Evolutionary conservation across 1,140 invertebrate species (phyloP).

Genomic region (Drosophila parabipectinata): DNA sequence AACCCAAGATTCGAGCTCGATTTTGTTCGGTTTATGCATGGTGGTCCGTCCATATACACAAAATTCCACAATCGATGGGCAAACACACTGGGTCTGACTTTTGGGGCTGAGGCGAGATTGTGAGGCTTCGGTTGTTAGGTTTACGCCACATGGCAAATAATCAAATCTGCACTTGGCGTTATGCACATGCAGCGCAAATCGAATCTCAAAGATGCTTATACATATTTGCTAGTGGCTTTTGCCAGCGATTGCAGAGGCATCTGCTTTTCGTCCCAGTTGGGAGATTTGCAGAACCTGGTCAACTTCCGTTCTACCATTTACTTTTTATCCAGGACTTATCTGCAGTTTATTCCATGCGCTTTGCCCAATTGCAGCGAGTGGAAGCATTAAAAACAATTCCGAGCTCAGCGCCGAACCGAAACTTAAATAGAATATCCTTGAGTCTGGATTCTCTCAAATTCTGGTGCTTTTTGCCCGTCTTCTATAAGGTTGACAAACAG

Average conservation of each 20-base stretch:
- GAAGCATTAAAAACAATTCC: conserved; percentile 28
- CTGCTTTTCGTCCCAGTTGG: neutral
- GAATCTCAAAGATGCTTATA: conserved; percentile 43
- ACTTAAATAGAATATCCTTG: conserved; percentile 30
- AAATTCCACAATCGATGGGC: conserved; percentile 42
- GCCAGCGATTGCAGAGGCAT: conserved; percentile 13
- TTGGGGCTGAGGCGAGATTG: conserved; percentile 18
- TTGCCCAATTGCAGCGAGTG: conserved; percentile 6
- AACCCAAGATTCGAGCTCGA: conserved; percentile 12
- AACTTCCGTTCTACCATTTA: neutral
- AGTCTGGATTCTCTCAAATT: conserved; percentile 11
- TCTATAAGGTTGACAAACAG: conserved; percentile 19
- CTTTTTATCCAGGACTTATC: conserved; percentile 24
- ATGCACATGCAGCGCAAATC: conserved; percentile 47
- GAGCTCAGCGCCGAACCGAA: conserved; percentile 25
- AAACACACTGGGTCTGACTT: conserved; percentile 55
- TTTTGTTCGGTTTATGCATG: conserved; percentile 25
- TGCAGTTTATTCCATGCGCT: conserved; percentile 11
- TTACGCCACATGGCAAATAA: conserved; percentile 46
- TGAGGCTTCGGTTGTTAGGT: conserved; percentile 8
- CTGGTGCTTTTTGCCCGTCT: neutral
- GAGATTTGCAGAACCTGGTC: conserved; percentile 3
- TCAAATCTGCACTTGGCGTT: conserved; percentile 50
- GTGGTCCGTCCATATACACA: conserved; percentile 15
- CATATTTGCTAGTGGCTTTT: conserved; percentile 39